phyloP scores from a whole-genome alignment of 2,113 vertebrate genomes.

The Saiga tatarica region DNA sequence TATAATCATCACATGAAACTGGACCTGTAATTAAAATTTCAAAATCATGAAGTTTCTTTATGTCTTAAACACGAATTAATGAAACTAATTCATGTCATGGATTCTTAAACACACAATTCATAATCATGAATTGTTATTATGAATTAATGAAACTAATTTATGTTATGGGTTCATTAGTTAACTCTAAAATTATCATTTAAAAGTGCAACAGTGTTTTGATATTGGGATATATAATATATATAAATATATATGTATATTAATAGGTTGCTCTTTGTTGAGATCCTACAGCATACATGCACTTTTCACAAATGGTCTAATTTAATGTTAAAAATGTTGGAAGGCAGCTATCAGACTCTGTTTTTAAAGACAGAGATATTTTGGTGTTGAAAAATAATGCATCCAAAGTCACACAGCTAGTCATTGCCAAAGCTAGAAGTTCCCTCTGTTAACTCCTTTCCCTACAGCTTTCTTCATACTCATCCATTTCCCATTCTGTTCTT shows the following conservation, averaged over 20 bases:
- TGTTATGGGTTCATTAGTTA: neutral
- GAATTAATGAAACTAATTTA: neutral
- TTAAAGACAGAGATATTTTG: neutral
- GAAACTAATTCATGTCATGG: neutral
- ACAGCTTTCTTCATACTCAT: neutral
- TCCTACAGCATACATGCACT: neutral
- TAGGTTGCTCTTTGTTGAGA: neutral
- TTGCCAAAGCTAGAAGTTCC: neutral
- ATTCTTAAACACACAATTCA: neutral
- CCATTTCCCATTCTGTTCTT: neutral
- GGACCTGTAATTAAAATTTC: neutral
- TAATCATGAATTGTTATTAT: neutral
- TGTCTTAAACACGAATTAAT: neutral
- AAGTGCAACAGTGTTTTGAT: neutral
- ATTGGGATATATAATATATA: neutral
- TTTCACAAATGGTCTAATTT: neutral
- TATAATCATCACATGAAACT: neutral
- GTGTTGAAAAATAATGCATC: neutral
- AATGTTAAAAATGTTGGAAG: neutral
- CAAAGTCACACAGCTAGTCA: neutral
- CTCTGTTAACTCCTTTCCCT: neutral
- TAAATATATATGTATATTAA: neutral
- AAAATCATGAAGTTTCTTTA: neutral
- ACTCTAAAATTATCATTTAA: neutral
- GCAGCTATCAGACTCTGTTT: neutral